phyloP scores from a whole-genome alignment of 2,888 invertebrate genomes.

The Mylabris sibirica region DNA sequence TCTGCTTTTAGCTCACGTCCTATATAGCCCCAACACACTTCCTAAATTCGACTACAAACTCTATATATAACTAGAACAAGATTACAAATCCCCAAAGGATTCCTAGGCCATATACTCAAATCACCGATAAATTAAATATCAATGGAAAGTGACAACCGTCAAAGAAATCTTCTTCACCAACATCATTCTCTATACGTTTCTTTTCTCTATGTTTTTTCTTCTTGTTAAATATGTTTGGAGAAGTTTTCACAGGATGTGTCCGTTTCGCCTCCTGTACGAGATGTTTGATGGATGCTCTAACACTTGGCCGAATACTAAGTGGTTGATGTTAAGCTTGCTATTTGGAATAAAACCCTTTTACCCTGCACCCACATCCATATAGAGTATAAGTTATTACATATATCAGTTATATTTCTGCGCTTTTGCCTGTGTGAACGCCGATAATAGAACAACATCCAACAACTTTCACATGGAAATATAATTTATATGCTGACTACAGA shows the following conservation, averaged over 20 bases:
- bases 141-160: not conserved
- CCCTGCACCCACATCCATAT: conserved; percentile 3
- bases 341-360: conserved; percentile 15
- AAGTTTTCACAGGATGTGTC: conserved; percentile 10
- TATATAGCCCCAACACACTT: conserved; percentile 1
- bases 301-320: conserved; percentile 29
- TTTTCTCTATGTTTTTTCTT: too few species aligned
- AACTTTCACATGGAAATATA: conserved; percentile 30
- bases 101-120: not conserved
- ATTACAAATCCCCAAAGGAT: not conserved
- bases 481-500: conserved; percentile 38
- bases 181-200: too few species aligned
- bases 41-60: conserved; percentile 1
- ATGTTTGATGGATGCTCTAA: conserved; percentile 29
- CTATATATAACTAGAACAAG: not conserved
- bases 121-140: not conserved
- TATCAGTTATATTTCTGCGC: conserved; percentile 38
- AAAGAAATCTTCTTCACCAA: too few species aligned
- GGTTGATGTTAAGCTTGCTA: conserved; percentile 25
- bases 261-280: not conserved
- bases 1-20: conserved; percentile 31
- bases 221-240: not conserved
- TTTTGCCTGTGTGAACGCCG: conserved; percentile 38
- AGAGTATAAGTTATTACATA: conserved; percentile 38
- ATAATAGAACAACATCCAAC: conserved; percentile 33